A percentile compares a stretch with the other conserved stretches of the same genome.
Conservation (phyloP, 2,113 vertebrate species). For the Zapornia atra region DNA sequence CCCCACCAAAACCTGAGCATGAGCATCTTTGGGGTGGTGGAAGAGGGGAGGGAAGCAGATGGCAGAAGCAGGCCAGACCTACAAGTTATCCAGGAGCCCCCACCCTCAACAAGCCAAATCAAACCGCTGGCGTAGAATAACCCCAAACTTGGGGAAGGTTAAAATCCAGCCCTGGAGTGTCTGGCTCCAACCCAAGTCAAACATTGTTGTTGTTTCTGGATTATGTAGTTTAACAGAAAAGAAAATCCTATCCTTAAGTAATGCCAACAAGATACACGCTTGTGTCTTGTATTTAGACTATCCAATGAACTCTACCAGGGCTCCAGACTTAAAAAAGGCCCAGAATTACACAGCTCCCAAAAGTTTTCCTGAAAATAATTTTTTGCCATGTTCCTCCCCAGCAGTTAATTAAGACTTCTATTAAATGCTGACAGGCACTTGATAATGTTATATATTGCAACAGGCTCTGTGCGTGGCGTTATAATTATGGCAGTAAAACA, state of each 20-base stretch:
- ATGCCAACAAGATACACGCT: neutral
- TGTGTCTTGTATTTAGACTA: constrained; percentile 3
- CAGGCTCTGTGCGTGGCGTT: constrained; percentile 40
- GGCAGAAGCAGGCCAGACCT: neutral
- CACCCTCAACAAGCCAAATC: neutral
- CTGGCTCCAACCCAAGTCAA: constrained; percentile 40
- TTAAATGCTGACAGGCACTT: constrained; percentile 55
- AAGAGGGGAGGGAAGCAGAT: neutral
- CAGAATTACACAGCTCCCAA: neutral
- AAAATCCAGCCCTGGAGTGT: constrained; percentile 4
- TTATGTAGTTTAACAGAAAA: constrained; percentile 36
- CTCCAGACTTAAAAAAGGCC: neutral
- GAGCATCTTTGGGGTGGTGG: neutral
- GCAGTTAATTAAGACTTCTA: constrained; percentile 63
- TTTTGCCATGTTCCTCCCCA: neutral
- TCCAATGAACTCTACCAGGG: neutral
- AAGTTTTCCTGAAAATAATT: constrained; percentile 32
- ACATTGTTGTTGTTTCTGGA: constrained; percentile 45
- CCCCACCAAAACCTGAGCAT: neutral
- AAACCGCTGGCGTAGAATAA: neutral
- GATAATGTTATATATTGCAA: constrained; percentile 47
- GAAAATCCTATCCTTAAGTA: neutral
- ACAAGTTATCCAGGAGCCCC: neutral
- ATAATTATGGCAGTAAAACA: constrained; percentile 60
- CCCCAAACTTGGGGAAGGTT: neutral